Evolutionary conservation across 2,113 vertebrate genomes (phyloP).

Genomic region (Caranx melampygus): DNA sequence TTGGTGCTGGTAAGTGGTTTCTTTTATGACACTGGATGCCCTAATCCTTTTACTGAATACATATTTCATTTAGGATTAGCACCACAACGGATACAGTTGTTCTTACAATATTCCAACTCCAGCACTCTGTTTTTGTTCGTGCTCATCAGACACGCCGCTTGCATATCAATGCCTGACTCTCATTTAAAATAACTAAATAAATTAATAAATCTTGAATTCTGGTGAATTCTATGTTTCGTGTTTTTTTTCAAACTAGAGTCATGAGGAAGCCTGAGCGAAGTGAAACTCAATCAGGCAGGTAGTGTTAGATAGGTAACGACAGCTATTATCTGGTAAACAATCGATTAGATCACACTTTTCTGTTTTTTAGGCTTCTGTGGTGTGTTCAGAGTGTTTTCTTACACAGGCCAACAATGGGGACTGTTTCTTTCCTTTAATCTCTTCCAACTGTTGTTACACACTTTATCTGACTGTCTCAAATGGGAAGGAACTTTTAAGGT

Average conservation of each 20-base stretch:
- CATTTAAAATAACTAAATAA: conserved; percentile 68
- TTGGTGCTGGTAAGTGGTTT: conserved; percentile 92
- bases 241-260: conserved; percentile 33
- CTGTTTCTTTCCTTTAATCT: conserved; percentile 58
- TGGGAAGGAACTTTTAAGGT: conserved; percentile 34
- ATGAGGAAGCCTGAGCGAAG: conserved; percentile 75
- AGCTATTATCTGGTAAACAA: conserved; percentile 74
- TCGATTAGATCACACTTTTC: conserved; percentile 66
- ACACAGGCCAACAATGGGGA: conserved; percentile 54
- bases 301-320: conserved; percentile 63
- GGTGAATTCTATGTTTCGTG: not conserved
- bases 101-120: conserved; percentile 75
- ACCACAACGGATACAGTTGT: conserved; percentile 84
- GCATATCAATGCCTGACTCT: conserved; percentile 68
- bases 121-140: conserved; percentile 77
- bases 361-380: conserved; percentile 44
- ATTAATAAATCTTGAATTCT: conserved; percentile 59
- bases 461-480: conserved; percentile 33
- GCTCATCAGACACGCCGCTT: conserved; percentile 72
- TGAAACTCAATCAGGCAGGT: conserved; percentile 82
- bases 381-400: conserved; percentile 51
- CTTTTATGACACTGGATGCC: conserved; percentile 87
- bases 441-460: conserved; percentile 31
- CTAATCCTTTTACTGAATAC: conserved; percentile 88
- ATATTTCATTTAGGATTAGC: conserved; percentile 88